These are phyloP conservation scores for Uloborus diversus DNA, from an alignment of 1,140 invertebrate genomes.

Conservation along the genomic window DNA sequence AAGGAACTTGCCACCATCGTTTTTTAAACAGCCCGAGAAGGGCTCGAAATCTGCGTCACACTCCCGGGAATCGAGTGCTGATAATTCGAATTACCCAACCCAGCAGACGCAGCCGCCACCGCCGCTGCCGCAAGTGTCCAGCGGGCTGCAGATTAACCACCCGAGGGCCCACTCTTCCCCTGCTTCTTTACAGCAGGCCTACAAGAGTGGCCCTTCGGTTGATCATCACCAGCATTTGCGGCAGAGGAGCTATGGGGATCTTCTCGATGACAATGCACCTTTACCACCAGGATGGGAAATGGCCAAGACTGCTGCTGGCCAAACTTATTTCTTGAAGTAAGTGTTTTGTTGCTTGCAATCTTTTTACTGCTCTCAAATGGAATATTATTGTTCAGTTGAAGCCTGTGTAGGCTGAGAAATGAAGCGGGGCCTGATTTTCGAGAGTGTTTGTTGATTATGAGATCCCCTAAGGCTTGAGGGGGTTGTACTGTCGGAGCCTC, in stretches of 20 bases:
- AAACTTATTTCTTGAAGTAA: slow-evolving; percentile 94
- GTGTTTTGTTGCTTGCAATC: slow-evolving; percentile 15
- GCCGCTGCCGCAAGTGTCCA: slow-evolving; percentile 2
- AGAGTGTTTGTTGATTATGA: no score
- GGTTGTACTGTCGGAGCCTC: no score
- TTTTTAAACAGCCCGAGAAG: slow-evolving; percentile 94
- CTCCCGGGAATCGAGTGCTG: slow-evolving; percentile 89
- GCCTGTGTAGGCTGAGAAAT: no score
- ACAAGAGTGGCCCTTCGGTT: neutral
- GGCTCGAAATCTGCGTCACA: slow-evolving; percentile 88
- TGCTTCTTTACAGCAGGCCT: slow-evolving; percentile 84
- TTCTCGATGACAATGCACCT: slow-evolving; percentile 65
- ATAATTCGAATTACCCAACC: slow-evolving; percentile 70
- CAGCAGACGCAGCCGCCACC: neutral
- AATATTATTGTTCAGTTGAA: no score
- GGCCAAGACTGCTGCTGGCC: slow-evolving; percentile 86
- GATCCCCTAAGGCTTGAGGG: no score
- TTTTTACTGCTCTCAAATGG: no score
- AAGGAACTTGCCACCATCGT: slow-evolving; percentile 94
- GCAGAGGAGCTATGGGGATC: slow-evolving; percentile 85
- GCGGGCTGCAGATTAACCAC: slow-evolving; percentile 72
- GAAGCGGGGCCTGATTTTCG: no score
- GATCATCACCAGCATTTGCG: slow-evolving; percentile 74
- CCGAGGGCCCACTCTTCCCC: slow-evolving; percentile 95
- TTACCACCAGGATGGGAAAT: slow-evolving; percentile 97